Evolutionary conservation across 30 jellyfish, hydroid and myxozoan genomes (phyloP).

Genomic region (Euphysa ruthae): DNA sequence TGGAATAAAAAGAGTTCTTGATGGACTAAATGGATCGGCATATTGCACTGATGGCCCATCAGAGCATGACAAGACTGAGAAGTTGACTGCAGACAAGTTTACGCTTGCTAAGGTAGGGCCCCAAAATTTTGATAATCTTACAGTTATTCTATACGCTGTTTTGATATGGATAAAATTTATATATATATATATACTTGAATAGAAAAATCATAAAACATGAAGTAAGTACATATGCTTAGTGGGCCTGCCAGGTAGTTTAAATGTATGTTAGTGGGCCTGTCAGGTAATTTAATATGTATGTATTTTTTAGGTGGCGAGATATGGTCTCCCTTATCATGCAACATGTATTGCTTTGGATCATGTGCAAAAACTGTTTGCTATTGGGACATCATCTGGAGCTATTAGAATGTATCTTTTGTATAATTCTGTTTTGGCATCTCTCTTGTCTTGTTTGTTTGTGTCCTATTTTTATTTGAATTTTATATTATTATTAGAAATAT

Average conservation of each 20-base stretch:
- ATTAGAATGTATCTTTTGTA: conserved; percentile 71
- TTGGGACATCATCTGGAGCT: conserved; percentile 95
- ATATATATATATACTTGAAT: no score
- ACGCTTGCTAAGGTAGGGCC: conserved; percentile 56
- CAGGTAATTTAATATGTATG: no score
- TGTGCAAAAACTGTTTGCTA: conserved; percentile 80
- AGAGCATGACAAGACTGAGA: conserved; percentile 20
- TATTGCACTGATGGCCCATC: conserved; percentile 33
- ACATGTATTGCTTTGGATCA: conserved; percentile 93
- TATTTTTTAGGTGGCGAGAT: conserved; percentile 69
- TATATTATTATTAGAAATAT: not conserved
- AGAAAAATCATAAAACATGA: no score
- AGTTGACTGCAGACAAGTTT: conserved; percentile 43
- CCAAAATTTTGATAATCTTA: no score
- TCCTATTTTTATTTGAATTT: not conserved
- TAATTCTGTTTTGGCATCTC: not conserved
- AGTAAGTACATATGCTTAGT: no score
- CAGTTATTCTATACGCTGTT: no score
- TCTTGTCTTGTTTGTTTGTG: not conserved
- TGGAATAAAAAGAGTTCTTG: conserved; percentile 21
- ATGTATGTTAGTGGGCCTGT: no score
- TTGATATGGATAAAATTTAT: no score
- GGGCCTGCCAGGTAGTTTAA: no score
- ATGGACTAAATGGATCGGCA: conserved; percentile 10
- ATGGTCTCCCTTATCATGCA: conserved; percentile 97